These are phyloP conservation scores for Thereuonema tuberculata DNA, from an alignment of 1,140 invertebrate genomes.

Conservation along the genomic window DNA sequence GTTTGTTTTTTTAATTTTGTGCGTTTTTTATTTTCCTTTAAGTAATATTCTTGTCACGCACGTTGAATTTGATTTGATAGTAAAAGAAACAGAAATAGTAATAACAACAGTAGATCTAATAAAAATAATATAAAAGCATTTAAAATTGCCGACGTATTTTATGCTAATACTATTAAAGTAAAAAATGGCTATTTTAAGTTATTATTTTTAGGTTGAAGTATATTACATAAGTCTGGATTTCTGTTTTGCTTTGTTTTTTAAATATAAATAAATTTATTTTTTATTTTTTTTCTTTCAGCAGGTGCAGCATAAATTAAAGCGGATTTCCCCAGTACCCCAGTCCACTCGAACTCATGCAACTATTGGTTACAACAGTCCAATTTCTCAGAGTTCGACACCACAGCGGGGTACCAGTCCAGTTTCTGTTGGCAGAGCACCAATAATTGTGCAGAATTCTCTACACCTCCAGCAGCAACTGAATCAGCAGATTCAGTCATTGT, in stretches of 20 bases:
- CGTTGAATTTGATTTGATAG: no score
- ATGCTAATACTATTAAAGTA: no score
- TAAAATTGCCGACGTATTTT: no score
- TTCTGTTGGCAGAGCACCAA: conserved; percentile 38
- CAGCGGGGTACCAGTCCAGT: conserved; percentile 62
- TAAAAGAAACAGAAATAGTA: no score
- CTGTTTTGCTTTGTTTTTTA: neutral
- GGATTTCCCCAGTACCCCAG: conserved; percentile 60
- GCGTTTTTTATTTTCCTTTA: no score
- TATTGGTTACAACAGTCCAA: conserved; percentile 22
- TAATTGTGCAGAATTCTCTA: conserved; percentile 27
- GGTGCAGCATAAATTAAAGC: conserved; percentile 67
- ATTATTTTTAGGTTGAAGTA: no score
- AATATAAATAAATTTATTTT: neutral
- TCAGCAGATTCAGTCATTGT: conserved; percentile 69
- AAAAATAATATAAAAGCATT: no score
- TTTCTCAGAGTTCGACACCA: conserved; percentile 22
- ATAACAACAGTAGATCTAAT: no score
- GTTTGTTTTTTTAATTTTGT: no score
- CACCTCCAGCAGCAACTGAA: conserved; percentile 67
- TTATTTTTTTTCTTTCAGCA: conserved; percentile 23
- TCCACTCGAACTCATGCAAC: conserved; percentile 13
- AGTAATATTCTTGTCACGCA: no score
- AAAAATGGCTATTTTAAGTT: no score
- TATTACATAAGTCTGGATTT: no score